These are phyloP conservation scores for Amphiprion clarkii DNA, from an alignment of 2,797 vertebrate genomes.

Conservation along the genomic window DNA sequence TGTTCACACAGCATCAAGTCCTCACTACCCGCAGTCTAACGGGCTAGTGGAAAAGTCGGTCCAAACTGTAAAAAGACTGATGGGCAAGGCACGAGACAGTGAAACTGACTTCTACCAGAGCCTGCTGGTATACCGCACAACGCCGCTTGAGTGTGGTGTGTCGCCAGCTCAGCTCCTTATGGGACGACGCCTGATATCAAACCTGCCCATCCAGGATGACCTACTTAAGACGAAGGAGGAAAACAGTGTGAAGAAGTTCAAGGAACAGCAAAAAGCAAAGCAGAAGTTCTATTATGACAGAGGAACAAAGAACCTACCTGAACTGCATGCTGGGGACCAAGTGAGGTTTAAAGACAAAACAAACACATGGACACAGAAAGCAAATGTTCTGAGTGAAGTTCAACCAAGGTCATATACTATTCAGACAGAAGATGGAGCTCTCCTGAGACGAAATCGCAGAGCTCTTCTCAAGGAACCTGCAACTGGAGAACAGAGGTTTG, in stretches of 20 bases:
- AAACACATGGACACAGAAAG: background rate
- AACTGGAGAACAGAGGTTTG: too few relatives aligned
- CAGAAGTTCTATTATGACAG: conserved; percentile 13
- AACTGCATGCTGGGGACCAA: background rate
- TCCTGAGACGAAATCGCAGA: too few relatives aligned
- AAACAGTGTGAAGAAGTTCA: too few relatives aligned
- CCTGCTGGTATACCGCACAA: conserved; percentile 30
- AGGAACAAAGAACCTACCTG: background rate
- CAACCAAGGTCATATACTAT: too few relatives aligned
- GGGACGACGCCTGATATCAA: background rate
- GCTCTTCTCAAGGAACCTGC: too few relatives aligned
- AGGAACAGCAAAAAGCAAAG: background rate
- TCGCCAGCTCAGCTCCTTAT: background rate
- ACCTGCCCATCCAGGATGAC: too few relatives aligned
- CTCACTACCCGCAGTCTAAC: conserved; percentile 23
- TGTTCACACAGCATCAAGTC: conserved; percentile 24
- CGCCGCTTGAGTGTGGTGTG: conserved; percentile 34
- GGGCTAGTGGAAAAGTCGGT: conserved; percentile 31
- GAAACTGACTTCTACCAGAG: background rate
- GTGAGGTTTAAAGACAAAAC: background rate
- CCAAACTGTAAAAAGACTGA: conserved; percentile 27
- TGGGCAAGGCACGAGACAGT: conserved; percentile 15
- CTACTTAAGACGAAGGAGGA: too few relatives aligned
- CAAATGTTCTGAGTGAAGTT: too few relatives aligned
- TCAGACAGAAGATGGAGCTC: background rate